Conservation (phyloP, 2,113 vertebrate species). For the Cyphomyrus plagiostoma region DNA sequence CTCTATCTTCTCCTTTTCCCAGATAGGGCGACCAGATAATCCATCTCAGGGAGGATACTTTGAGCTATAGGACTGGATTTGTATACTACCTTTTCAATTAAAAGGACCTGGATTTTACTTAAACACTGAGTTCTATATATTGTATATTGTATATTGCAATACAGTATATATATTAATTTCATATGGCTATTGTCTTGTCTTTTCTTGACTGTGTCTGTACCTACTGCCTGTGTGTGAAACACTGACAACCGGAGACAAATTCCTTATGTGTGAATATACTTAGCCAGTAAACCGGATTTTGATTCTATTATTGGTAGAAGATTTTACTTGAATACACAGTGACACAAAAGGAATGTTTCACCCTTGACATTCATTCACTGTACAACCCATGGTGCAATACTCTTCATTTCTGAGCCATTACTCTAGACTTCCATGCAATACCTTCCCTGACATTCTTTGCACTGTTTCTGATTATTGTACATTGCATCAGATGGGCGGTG, state of each 20-base stretch:
- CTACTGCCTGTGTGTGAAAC: not conserved
- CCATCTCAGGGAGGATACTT: not conserved
- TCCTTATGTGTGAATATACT: not conserved
- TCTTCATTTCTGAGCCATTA: not conserved
- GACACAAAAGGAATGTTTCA: not conserved
- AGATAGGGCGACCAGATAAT: not conserved
- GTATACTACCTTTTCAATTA: not conserved
- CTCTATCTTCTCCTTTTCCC: too few species aligned
- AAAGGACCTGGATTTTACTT: not conserved
- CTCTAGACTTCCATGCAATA: not conserved
- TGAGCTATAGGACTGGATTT: not conserved
- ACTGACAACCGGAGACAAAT: not conserved
- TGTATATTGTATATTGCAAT: too few species aligned
- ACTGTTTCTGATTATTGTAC: not conserved
- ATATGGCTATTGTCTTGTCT: not conserved
- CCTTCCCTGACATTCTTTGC: not conserved
- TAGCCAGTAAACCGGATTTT: not conserved
- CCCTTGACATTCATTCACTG: not conserved
- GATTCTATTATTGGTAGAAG: not conserved
- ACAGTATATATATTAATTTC: not conserved
- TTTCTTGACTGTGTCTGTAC: not conserved
- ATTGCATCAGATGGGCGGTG: not conserved
- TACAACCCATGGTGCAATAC: not conserved
- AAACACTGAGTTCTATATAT: not conserved
- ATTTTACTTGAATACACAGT: not conserved